Base-by-base conservation (phyloP, 2,797 vertebrate species). In the Hypotaenidia philippensis region DNA sequence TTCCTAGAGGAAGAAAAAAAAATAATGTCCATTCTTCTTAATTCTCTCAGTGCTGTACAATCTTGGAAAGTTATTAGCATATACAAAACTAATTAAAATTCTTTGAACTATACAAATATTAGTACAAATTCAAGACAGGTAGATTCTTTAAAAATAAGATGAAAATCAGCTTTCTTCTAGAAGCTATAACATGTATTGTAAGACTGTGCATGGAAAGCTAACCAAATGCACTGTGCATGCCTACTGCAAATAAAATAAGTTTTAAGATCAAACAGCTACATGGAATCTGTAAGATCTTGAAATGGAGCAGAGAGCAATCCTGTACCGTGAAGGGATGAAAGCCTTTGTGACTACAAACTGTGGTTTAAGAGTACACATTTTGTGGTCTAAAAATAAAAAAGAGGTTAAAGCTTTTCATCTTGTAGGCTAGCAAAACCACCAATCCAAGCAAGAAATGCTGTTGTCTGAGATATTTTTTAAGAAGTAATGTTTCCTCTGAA, bases 401-500 rank as follows among this genome's bases (percentile, higher is more conserved):
- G 72, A 93, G 50, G 80, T 87, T 94, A 88, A 89, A 93, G 13
- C 65, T 86, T 59, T 96, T 92, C 27, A 38, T 94, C 79, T 91
- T 91, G 64, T 50, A 92, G 57, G 75, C 68, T 80, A 38, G 29
- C 45, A 93, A 89, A 93, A 65, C 56, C 78, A 87, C 64, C n/a
- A 65, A 14, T 75, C 55, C 88, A 86, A 92, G 92, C 65, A 91
- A 94, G 69, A 92, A 94, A 96, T 76, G 31, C 41, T 32, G 25
- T 75, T 41, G 65, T 27, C 32, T 38, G 15, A 64, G 89, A 44
- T 76, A 75, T 78, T 89, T 96, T 83, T 88, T 20, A 22, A 91
- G 66, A 93, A 79, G 47, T 49, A 93, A 91, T 88, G 31, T 93
- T 88, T 93, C 79, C 45, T 95, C 82, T 91, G 93, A 93, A 92